These are phyloP conservation scores for Myotis brandtii DNA, from an alignment of 2,113 vertebrate genomes.

Conservation along the genomic window DNA sequence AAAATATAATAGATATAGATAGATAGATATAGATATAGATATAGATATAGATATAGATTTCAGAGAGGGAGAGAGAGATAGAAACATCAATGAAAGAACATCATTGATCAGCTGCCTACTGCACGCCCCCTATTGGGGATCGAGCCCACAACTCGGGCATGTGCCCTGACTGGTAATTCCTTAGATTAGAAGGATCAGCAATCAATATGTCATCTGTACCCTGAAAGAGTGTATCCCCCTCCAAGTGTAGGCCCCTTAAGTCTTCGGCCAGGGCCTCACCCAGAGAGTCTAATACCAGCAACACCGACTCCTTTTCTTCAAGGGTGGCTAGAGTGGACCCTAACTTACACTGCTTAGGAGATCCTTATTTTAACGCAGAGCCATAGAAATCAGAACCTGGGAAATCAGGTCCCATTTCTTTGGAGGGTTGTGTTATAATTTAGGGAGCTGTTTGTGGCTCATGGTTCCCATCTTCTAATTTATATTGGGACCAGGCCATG, in stretches of 20 bases:
- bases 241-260: neutral
- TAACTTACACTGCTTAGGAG: neutral
- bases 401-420: neutral
- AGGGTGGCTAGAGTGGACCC: neutral
- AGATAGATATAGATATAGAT: too few species aligned
- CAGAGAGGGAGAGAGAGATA: too few species aligned
- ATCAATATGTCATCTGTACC: neutral
- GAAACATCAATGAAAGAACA: too few species aligned
- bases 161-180: neutral
- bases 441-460: neutral
- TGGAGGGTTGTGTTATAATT: neutral
- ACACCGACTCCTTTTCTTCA: neutral
- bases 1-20: too few species aligned
- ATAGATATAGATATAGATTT: too few species aligned
- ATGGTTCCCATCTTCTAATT: neutral
- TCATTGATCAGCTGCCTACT: too few species aligned
- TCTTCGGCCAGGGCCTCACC: neutral
- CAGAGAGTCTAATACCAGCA: neutral
- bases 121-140: too few species aligned
- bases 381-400: neutral
- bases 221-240: neutral
- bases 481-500: neutral
- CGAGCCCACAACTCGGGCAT: too few species aligned
- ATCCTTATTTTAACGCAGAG: neutral
- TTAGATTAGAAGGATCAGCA: neutral